Evolutionary conservation across 2,797 vertebrate species (phyloP).

Genomic region (Etheostoma nigrum): DNA sequence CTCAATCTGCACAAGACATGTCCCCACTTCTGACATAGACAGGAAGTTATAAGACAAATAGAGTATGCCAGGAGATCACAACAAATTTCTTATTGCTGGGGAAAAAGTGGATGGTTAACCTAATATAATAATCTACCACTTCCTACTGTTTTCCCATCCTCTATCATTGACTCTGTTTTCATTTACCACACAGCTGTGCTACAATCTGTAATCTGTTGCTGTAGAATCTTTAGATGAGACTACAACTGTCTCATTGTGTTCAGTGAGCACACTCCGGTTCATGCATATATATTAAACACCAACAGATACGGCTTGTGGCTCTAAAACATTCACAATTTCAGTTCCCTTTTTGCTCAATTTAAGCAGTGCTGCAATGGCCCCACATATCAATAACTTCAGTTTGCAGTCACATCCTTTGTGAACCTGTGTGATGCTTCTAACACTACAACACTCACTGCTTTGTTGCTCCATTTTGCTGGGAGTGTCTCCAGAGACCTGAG

Average conservation of each 20-base stretch:
- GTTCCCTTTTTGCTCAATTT: constrained; percentile 79
- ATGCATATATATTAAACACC: background rate
- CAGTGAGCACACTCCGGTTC: background rate
- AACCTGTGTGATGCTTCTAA: background rate
- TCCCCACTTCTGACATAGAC: background rate
- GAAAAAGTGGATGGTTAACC: background rate
- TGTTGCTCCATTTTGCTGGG: constrained; percentile 81
- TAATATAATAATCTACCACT: background rate
- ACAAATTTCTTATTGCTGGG: constrained; percentile 1
- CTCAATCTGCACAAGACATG: background rate
- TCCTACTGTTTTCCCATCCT: background rate
- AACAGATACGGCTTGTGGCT: background rate
- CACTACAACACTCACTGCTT: constrained; percentile 80
- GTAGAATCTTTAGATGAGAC: background rate
- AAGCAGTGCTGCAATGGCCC: constrained; percentile 5
- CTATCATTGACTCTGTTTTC: background rate
- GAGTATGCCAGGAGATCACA: background rate
- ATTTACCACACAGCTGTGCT: background rate
- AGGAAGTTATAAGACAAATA: constrained; percentile 14
- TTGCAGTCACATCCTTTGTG: background rate
- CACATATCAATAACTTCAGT: constrained; percentile 14
- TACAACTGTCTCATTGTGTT: background rate
- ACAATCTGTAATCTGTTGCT: background rate
- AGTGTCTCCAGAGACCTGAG: constrained; percentile 78
- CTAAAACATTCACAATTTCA: constrained; percentile 66